Evolutionary conservation across 2,797 vertebrate genomes (phyloP).

Genomic region (Nasua narica): DNA sequence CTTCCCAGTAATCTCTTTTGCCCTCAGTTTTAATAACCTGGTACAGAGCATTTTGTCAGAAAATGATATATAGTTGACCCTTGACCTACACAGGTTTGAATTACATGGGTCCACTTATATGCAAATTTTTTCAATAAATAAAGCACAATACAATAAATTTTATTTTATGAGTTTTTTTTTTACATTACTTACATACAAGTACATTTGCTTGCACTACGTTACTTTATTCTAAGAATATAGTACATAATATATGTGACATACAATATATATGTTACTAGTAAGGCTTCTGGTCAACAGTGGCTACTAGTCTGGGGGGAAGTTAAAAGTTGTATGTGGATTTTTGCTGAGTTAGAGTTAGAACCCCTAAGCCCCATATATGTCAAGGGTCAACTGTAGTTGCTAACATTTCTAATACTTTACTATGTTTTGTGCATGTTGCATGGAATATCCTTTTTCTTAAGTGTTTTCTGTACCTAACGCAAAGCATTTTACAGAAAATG

Average conservation of each 20-base stretch:
- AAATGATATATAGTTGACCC: neutral
- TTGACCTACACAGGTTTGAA: neutral
- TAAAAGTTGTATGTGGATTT: neutral
- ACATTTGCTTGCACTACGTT: neutral
- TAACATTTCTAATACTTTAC: neutral
- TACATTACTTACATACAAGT: too few relatives aligned
- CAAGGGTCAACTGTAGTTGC: neutral
- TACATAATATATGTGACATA: neutral
- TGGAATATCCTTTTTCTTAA: neutral
- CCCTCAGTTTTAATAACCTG: slow-evolving; percentile 46
- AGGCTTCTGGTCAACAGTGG: neutral
- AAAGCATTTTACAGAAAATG: neutral
- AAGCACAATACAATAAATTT: neutral
- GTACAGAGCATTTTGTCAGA: slow-evolving; percentile 40
- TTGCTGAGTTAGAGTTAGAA: neutral
- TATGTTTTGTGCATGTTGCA: neutral
- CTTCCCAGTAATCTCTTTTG: slow-evolving; percentile 34
- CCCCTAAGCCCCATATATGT: neutral
- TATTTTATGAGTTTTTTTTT: neutral
- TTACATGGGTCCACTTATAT: neutral
- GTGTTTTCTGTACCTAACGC: neutral
- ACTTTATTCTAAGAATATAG: neutral
- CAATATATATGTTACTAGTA: neutral
- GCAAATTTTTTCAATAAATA: neutral
- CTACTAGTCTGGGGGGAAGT: neutral